phyloP scores from a whole-genome alignment of 1,140 invertebrate genomes.

The Pseudomyrmex cubaensis region DNA sequence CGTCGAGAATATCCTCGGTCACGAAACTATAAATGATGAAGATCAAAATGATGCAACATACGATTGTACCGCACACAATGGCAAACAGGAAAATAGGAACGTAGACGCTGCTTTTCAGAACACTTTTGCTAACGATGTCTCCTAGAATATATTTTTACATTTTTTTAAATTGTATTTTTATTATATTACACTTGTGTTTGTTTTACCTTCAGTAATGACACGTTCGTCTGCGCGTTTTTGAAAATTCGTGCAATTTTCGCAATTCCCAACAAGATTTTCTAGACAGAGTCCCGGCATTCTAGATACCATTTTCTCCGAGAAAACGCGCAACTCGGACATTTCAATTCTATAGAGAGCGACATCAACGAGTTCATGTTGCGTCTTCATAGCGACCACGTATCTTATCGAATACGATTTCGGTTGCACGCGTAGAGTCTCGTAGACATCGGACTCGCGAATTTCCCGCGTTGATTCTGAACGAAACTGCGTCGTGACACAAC shows the following conservation, averaged over 20 bases:
- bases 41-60: conserved; percentile 82
- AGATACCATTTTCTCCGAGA: conserved; percentile 52
- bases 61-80: conserved; percentile 82
- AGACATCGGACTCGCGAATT: conserved; percentile 74
- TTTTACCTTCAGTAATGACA: conserved; percentile 48
- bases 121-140: conserved; percentile 44
- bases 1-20: conserved; percentile 85
- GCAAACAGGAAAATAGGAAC: conserved; percentile 85
- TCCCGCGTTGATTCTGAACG: conserved; percentile 47
- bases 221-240: conserved; percentile 3
- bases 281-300: conserved; percentile 75
- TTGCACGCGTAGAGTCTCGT: conserved; percentile 75
- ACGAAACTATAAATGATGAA: conserved; percentile 86
- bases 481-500: conserved; percentile 71
- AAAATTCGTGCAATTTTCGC: conserved; percentile 79
- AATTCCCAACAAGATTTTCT: conserved; percentile 69
- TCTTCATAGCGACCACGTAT: conserved; percentile 70
- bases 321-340: conserved; percentile 54
- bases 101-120: conserved; percentile 82
- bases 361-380: conserved; percentile 64
- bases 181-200: no score
- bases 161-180: no score
- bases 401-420: conserved; percentile 72
- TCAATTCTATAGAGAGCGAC: conserved; percentile 72
- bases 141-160: conserved; percentile 12